Base-by-base conservation (phyloP, 2,113 vertebrate genomes). In the Hippocampus zosterae region DNA sequence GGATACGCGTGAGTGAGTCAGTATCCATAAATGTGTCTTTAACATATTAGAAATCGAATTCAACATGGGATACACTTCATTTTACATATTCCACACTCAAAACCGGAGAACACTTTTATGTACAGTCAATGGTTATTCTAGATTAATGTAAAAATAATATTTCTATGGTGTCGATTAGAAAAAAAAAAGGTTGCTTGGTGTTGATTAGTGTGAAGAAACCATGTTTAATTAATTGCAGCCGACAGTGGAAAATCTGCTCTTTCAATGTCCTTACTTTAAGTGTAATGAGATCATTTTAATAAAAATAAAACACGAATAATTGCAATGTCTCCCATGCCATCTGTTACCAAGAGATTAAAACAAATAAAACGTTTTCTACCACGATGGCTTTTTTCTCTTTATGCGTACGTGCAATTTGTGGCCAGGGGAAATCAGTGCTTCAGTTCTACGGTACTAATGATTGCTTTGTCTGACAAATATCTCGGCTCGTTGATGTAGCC, bases 401-500 rank as follows among this genome's bases (percentile, higher is more conserved):
- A 85, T 55, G 15, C 10, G 8, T 60, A 16, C 46, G 66, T 74
- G 71, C 19, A 67, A 65, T 73, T 56, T 65, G 68, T 73, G 75
- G 74, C 72, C 75, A 67, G 63, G 68, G 82, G 65, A 72, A 70
- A 80, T 78, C 68, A 80, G 70, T 73, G 65, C 81, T 81, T 77
- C 81, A 84, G 75, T 75, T 65, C 5, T 60, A 60, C 27, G 16
- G 53, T 80, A 69, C 56, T 80, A 76, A 78, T 83, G 78, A 84
- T 85, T 86, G 79, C 85, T 85, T 80, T 56, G 81, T 71, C 85
- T 85, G 16, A 65, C 80, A 87, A 79, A 85, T 67, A 70, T 79
- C 81, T 85, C 88, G 87, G 90, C 91, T 90, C 87, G 77, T 84
- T 84, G 83, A 76, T 8, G 7, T 68, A 76, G 78, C 77, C 60